A percentile compares a stretch with the other conserved stretches of the same genome.
Evolutionary conservation across 2,113 vertebrate genomes (phyloP).

Genomic region (Heloderma charlesbogerti): DNA sequence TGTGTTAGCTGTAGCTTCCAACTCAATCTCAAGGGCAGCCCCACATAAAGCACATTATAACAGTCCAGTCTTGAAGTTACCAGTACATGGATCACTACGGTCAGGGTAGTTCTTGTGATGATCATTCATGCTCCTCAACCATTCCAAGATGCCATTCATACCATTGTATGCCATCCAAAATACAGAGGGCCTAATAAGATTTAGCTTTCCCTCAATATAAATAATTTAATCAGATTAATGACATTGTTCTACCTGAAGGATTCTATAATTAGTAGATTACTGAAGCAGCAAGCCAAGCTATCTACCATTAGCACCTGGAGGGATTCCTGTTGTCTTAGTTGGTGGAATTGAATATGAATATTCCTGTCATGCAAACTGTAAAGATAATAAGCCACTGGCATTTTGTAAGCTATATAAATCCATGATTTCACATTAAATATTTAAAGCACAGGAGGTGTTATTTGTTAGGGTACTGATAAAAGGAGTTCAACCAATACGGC

Average conservation of each 20-base stretch:
- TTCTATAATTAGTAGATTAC: conserved; percentile 83
- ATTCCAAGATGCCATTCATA: conserved; percentile 27
- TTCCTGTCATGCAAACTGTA: conserved; percentile 79
- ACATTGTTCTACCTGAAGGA: conserved; percentile 81
- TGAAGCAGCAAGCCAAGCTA: conserved; percentile 77
- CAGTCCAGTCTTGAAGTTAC: too few relatives aligned
- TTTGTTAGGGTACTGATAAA: conserved; percentile 80
- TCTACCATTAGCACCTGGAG: conserved; percentile 83
- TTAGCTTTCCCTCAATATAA: conserved; percentile 78
- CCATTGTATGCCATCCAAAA: conserved; percentile 57
- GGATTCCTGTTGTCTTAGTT: conserved; percentile 79
- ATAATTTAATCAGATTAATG: conserved; percentile 87
- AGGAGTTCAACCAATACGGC: conserved; percentile 70
- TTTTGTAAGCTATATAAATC: conserved; percentile 83
- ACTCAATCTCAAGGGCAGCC: too few relatives aligned
- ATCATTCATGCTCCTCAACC: neutral
- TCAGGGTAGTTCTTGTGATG: neutral
- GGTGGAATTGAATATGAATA: conserved; percentile 77
- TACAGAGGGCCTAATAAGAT: conserved; percentile 74
- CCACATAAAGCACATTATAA: too few relatives aligned
- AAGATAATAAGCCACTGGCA: conserved; percentile 83
- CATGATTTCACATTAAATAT: conserved; percentile 84
- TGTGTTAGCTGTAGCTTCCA: too few relatives aligned
- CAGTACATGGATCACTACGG: too few relatives aligned
- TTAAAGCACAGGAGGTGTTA: conserved; percentile 81